Evolutionary conservation across 2,113 vertebrate species (phyloP), one percentile per base, ranked within the genome.

Genomic region (Paramisgurnus dabryanus): DNA sequence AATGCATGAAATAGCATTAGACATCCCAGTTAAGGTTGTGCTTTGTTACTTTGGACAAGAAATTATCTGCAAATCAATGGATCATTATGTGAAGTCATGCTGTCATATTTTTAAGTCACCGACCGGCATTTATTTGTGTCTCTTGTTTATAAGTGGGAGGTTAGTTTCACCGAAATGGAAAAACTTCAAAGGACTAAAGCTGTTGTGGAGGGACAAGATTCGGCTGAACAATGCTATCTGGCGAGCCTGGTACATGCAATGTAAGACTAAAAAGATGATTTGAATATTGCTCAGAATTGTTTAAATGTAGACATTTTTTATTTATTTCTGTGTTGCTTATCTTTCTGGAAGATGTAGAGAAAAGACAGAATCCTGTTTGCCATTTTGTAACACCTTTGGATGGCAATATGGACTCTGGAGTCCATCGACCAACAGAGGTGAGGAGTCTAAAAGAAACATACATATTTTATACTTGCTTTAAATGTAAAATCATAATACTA

Each of bases 171-270:
- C 98, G 1, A 99, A 99, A 91, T 99, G 98, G 98, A 99, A 99
- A 88, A 99, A 99, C 87, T 99, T 99, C 87, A 98, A 98, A 88
- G 98, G 98, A 67, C 90, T 99, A 72, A 99, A 99, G 84, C 93
- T 99, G 70, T 94, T 98, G 76, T 99, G 98, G 96, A 94, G 97
- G 88, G 98, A 99, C 90, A 99, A 99, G 93, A 99, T 99, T 87
- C 96, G 98, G 69, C 95, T 99, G 84, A 99, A 99, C 89, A 99
- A 99, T 15, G 98, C 98, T 88, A 99, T 99, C 92, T 99, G 98
- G 98, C 94, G 98, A 89, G 98, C 98, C 4, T 99, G 98, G 98
- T 99, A 99, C 82, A 98, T 99, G 89, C 98, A 99, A 80, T 99
- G 98, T 99, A 92, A 96, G 97, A 90, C 45, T 9, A 12, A 6